A percentile compares a stretch with the other conserved stretches of the same genome.
These are phyloP conservation scores for Pteruthius melanotis DNA, from an alignment of 2,113 vertebrate species.

Conservation along the genomic window DNA sequence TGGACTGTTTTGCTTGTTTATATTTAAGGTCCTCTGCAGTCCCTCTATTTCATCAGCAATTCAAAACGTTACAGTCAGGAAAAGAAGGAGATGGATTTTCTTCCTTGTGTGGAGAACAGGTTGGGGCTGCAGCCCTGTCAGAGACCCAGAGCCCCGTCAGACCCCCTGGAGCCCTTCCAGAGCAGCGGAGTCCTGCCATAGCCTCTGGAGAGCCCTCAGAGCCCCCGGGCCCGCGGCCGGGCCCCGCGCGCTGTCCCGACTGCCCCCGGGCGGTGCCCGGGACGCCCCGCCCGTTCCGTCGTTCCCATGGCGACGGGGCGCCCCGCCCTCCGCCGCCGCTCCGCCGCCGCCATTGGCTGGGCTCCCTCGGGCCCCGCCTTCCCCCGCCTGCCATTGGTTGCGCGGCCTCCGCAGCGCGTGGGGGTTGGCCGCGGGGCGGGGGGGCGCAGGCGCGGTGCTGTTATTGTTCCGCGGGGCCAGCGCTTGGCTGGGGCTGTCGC, in stretches of 20 bases:
- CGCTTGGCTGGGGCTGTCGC: not conserved
- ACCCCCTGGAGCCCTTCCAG: not conserved
- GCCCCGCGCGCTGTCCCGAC: not conserved
- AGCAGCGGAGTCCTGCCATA: not conserved
- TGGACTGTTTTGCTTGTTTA: not conserved
- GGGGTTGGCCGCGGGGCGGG: not conserved
- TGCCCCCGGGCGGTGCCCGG: accelerated
- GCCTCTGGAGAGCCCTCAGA: no score
- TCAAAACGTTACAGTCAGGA: not conserved
- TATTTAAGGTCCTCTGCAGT: not conserved
- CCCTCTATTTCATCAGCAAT: not conserved
- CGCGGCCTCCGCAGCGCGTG: not conserved
- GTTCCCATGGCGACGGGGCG: no score
- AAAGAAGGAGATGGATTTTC: not conserved
- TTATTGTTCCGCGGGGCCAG: constrained; percentile 10
- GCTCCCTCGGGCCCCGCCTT: no score
- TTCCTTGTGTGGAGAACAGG: not conserved
- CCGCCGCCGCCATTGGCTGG: no score
- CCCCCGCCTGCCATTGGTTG: not conserved
- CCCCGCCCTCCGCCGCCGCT: not conserved
- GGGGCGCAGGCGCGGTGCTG: not conserved
- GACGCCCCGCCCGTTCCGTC: not conserved
- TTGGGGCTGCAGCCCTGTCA: not conserved
- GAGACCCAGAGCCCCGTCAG: not conserved
- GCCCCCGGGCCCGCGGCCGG: no score